Base-by-base conservation (phyloP, 2,113 vertebrate genomes). In the Nycticorax nycticorax region DNA sequence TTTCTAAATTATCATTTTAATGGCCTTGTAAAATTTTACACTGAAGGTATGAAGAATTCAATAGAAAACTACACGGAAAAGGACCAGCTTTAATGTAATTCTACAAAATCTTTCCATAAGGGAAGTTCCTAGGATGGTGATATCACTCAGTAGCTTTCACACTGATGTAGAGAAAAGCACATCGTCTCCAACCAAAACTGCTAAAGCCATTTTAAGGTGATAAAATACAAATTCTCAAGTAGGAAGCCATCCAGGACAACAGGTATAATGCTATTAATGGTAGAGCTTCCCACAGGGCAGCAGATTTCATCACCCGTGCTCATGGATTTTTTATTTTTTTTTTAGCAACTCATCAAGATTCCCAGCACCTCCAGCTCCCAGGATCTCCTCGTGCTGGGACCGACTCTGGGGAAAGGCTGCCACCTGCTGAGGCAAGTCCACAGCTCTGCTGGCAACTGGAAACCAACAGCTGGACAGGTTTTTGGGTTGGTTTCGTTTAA, bases 381-480 rank as follows among this genome's bases (percentile, higher is more conserved):
- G n/a, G 55, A 47, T 15, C 39, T 33, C 23, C 37, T 83, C 27
- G 22, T 41, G 37, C 14, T 8, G 11, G 28, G 23, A 83, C 16
- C 0, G 21, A 85, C 48, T 72, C 67, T 5, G 9, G 55, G 41
- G 66, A 95, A 95, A 96, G 88, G 62, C 88, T 95, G 95, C 97
- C 95, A 97, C 48, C 95, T 96, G 71, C 95, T 91, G 96, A 90
- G 67, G 35, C 63, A 80, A 85, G 35, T 7, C 71, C 67, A 88
- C 37, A 79, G 66, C 13, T 88, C 57, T 35, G 78, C 39, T 57
- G 74, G n/a, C 43, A 88, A 37, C 47, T 75, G 56, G 12, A 72
- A 24, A 19, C 21, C 66, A 67, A 5, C 3, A 71, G 20, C 19
- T 16, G 6, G 15, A 32, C 20, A 14, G 3, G 8, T 2, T 56